phyloP scores from a whole-genome alignment of 37 sponge, comb jelly and placozoan genomes.

The Haliclona indistincta region DNA sequence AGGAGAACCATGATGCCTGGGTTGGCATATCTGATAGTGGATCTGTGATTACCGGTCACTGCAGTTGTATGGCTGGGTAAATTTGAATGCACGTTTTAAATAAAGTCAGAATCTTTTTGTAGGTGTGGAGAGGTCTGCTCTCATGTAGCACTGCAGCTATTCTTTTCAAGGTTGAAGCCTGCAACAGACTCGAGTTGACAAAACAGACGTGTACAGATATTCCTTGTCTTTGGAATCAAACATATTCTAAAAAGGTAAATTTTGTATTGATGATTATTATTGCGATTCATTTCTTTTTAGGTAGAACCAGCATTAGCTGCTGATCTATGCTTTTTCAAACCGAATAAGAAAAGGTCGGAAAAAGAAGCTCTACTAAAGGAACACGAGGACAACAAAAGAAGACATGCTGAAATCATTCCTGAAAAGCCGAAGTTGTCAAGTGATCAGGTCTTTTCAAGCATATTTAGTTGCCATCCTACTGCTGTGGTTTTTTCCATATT shows the following conservation, averaged over 20 bases:
- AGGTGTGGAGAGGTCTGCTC: not conserved
- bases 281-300: not conserved
- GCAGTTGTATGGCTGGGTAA: slow-evolving; percentile 14
- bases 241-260: not conserved
- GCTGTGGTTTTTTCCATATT: too few relatives aligned
- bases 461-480: too few relatives aligned
- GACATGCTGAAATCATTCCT: too few relatives aligned
- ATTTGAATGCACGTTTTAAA: not conserved
- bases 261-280: not conserved
- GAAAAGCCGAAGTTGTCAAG: too few relatives aligned
- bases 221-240: not conserved
- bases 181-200: not conserved
- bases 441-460: too few relatives aligned
- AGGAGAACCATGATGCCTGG: slow-evolving; percentile 14
- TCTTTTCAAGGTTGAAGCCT: slow-evolving; percentile 2
- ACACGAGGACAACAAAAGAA: too few relatives aligned
- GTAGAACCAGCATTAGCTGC: not conserved
- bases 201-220: not conserved
- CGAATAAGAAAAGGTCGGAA: not conserved
- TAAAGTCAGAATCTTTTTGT: not conserved
- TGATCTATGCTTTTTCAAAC: not conserved
- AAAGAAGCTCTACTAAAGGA: not conserved
- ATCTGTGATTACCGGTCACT: slow-evolving; percentile 10
- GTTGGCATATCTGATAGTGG: not conserved
- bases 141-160: slow-evolving; percentile 16